Conservation (phyloP, 2,113 vertebrate species). For the Callaeas wilsoni region DNA sequence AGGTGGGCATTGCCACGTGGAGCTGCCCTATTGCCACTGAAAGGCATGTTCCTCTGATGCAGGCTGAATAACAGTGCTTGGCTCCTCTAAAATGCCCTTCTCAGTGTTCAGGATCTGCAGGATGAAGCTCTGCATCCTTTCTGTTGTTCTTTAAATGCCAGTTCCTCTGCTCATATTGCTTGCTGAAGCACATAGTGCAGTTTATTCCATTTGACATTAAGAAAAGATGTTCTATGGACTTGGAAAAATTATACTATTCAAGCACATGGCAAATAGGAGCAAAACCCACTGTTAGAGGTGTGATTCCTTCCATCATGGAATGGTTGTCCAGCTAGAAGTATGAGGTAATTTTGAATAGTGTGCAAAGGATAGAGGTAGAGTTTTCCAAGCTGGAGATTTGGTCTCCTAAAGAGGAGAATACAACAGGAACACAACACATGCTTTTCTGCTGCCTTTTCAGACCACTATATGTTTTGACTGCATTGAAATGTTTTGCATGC, state of each 20-base stretch:
- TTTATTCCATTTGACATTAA: neutral
- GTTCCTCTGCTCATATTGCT: neutral
- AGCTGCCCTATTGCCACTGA: neutral
- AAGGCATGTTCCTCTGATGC: neutral
- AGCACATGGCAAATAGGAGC: neutral
- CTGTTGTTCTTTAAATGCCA: neutral
- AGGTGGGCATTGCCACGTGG: neutral
- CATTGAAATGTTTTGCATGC: neutral
- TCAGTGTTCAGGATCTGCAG: neutral
- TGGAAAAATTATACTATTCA: neutral
- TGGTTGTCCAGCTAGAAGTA: neutral
- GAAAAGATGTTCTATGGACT: neutral
- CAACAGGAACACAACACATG: neutral
- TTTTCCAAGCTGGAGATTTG: neutral
- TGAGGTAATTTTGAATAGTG: neutral
- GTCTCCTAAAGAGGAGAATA: neutral
- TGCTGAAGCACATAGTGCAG: neutral
- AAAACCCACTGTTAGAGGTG: neutral
- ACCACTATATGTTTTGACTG: neutral
- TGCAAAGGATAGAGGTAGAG: neutral
- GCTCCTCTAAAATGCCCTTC: neutral
- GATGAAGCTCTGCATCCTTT: neutral
- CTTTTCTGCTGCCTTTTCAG: neutral
- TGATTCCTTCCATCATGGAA: neutral
- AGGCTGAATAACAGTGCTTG: neutral